A percentile compares a stretch with the other conserved stretches of the same genome.
These are phyloP conservation scores for Dorcus hopei DNA, from an alignment of 2,888 invertebrate genomes.

Conservation along the genomic window DNA sequence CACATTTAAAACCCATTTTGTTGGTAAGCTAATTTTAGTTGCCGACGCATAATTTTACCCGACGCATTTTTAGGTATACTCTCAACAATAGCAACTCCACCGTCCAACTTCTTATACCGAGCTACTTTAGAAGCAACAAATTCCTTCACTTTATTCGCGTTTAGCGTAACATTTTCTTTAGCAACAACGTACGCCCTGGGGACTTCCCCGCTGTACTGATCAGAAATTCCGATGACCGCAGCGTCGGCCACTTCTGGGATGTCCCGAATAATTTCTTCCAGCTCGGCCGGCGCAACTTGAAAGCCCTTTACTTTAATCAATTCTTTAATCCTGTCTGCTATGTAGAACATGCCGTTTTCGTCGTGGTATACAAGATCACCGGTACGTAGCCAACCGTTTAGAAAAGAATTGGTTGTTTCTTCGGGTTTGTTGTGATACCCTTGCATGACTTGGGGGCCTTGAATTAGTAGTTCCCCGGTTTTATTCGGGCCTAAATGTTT, in stretches of 20 bases:
- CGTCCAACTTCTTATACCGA: constrained; percentile 67
- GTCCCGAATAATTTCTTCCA: constrained; percentile 68
- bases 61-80: constrained; percentile 72
- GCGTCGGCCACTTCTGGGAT: constrained; percentile 74
- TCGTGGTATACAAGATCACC: constrained; percentile 61
- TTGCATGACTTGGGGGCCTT: constrained; percentile 79
- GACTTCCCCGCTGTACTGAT: constrained; percentile 64
- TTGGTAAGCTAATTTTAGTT: constrained; percentile 44
- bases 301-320: constrained; percentile 72
- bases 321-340: constrained; percentile 77
- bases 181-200: constrained; percentile 70
- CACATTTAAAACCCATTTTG: background rate
- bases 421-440: constrained; percentile 74
- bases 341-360: constrained; percentile 62
- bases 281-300: constrained; percentile 82
- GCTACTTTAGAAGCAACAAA: constrained; percentile 67
- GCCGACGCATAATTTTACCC: constrained; percentile 72
- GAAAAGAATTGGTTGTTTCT: constrained; percentile 67
- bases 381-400: constrained; percentile 71
- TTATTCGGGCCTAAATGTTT: constrained; percentile 43
- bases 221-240: constrained; percentile 75
- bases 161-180: constrained; percentile 46
- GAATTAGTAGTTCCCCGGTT: constrained; percentile 71
- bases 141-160: constrained; percentile 56
- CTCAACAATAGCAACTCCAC: constrained; percentile 63